Evolutionary conservation across 2,888 invertebrate species (phyloP), one percentile per base, ranked within the genome.

Genomic region (Tridacna crocea): DNA sequence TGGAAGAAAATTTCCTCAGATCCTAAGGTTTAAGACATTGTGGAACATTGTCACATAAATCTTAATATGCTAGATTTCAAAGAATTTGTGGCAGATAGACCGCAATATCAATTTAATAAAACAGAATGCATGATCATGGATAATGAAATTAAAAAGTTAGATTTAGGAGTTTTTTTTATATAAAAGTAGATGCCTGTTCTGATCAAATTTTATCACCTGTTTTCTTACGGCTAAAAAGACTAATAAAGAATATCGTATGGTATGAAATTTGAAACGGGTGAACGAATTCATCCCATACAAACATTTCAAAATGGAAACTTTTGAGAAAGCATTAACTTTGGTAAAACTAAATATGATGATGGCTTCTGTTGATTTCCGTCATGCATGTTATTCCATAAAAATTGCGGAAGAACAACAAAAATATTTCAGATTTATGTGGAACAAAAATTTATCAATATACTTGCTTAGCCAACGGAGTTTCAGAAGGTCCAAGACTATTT

Each of bases 241-340:
- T 36, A 70, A 79, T 81, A 81, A 81, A 8, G 83, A 83, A 75
- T 77, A 76, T 48, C 58, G 84, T 70, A 58, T 87, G 72, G 82
- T 87, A 48, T 65, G 84, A 19, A 84, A 84, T 79, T 70, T 83
- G 36, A 82, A 82, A 72, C 36, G 83, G 13, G 27, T 85, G 22
- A 85, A 85, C 70, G 66, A 82, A 51, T 46, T 36, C 55, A 51
- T 84, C 24, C 60, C 58, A 75, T 82, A 86, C 65, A 47, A 66
- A 26, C 82, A 87, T 74, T 87, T 87, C 66, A 80, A 87, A 75
- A 84, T 87, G 82, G 84, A 87, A 26, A 77, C 79, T 55, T 87
- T 85, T 77, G 83, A 84, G 70, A 77, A 58, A 15, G 84, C 70
- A 12, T 47, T 70, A 47, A 70, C 46, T 17, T 27, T 70, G 46